Evolutionary conservation across 2,113 vertebrate species (phyloP), one percentile per base, ranked within the genome.

Genomic region (Hystrix cristata): DNA sequence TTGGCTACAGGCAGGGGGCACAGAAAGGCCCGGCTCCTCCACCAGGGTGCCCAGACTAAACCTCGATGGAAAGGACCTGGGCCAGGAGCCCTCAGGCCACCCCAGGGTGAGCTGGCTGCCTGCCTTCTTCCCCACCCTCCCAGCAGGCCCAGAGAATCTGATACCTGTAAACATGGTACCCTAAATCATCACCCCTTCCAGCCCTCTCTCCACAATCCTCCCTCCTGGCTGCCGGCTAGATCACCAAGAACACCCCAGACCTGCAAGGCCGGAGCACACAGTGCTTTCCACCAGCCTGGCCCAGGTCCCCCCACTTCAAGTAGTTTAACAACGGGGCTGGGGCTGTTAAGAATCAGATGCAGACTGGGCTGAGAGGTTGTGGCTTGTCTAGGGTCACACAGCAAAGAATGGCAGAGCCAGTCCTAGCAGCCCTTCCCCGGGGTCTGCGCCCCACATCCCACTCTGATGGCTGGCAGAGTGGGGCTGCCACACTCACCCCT

Each of bases 401-500:
- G 67, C 82, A 53, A 29, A 67, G 27, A 87, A 31, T 4, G 1
- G 3, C 19, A 48, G 0, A 51, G 34, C 48, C 31, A 12, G 15
- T 67, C 53, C 62, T 1, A 62, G 74, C 23, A 15, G n/a, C 14
- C 5, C 38, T 46, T 2, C 55, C 23, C 71, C 31, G 29, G 23
- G 15, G 51, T 38, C 72, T 31, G 23, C 29, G 38, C n/a, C 46
- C 74, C n/a, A 10, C 31, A 53, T 6, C 51, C 53, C 9, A 6
- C 29, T 31, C 62, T 53, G 55, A 43, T 1, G 21, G 82, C 71
- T 4, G 7, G 21, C 34, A 7, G 64, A 89, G 51, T 53, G 21
- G 71, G 55, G 51, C 0, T 34, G 34, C 48, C 62, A 48, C 60
- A 98, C 98, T 99, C 90, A 99, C 99, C 97, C 90, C 0, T 98